Evolutionary conservation across 2,113 vertebrate species (phyloP), one percentile per base, ranked within the genome.

Genomic region (Muntiacus muntjak): DNA sequence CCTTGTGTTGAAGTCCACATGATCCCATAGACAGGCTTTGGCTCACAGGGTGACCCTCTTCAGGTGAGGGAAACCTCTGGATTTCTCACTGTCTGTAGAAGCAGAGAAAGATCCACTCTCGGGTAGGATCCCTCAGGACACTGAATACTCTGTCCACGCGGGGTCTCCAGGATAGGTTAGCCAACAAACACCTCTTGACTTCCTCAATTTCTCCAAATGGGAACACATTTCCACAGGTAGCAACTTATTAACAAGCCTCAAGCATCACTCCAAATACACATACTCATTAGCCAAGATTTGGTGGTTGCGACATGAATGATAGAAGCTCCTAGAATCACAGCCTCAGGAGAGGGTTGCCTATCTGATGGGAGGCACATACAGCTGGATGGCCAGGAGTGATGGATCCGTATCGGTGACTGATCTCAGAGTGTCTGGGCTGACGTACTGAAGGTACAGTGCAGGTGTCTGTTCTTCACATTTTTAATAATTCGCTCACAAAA

Each of bases 151-250:
- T 84, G 45, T 50, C 23, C 33, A 58, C 25, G 1, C n/a, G 33
- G 15, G 17, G 4, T 54, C 28, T 95, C 50, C 43, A 11, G 4
- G 45, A 84, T 52, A 54, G 23, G 4, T 89, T 79, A 79, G 50
- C 33, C 50, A 86, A 45, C 10, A 23, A 14, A 28, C 2, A 0
- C 0, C 26, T 74, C 60, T n/a, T 28, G 40, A 54, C 9, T 17
- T 30, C 78, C 79, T 82, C 71, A 90, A 11, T 30, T 89, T 90
- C 71, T 74, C 71, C 67, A 45, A 67, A 86, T 45, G n/a, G 58
- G 40, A n/a, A 60, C 5, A 60, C 11, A 40, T 95, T 84, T 76
- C 36, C 74, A 62, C 3, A 6, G 47, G 14, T 57, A 89, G 45
- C 79, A 36, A 7, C 21, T 78, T 78, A 55, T 33, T 79, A 89